Conservation (phyloP, 2,888 invertebrate genomes). For the Aphodius granarius region DNA sequence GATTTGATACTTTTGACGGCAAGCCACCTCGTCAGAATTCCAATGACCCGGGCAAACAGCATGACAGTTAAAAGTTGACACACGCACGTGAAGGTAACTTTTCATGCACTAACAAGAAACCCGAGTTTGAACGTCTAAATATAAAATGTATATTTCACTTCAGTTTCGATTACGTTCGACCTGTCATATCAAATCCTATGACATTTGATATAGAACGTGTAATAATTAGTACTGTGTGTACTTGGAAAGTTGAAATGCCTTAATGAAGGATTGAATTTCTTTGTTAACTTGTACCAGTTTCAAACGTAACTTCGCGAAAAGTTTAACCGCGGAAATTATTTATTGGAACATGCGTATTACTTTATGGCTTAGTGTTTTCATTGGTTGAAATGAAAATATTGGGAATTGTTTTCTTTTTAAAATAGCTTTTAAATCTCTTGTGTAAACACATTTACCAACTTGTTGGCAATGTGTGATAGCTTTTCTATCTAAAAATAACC, state of each 20-base stretch:
- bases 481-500: no score
- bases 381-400: no score
- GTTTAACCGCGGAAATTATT: not conserved
- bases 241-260: not conserved
- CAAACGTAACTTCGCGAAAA: not conserved
- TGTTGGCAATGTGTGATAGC: no score
- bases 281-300: not conserved
- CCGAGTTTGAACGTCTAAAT: not conserved
- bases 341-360: not conserved
- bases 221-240: not conserved
- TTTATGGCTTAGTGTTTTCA: no score
- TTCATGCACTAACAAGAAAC: not conserved
- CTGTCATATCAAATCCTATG: not conserved
- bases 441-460: no score
- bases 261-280: no score
- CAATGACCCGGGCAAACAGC: not conserved
- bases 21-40: not conserved
- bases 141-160: not conserved
- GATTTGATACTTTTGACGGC: not conserved
- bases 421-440: no score
- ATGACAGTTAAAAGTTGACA: not conserved
- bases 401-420: no score
- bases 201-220: not conserved
- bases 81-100: not conserved
- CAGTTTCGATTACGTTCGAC: not conserved